Conservation (phyloP, 2,113 vertebrate species). For the Willisornis vidua region DNA sequence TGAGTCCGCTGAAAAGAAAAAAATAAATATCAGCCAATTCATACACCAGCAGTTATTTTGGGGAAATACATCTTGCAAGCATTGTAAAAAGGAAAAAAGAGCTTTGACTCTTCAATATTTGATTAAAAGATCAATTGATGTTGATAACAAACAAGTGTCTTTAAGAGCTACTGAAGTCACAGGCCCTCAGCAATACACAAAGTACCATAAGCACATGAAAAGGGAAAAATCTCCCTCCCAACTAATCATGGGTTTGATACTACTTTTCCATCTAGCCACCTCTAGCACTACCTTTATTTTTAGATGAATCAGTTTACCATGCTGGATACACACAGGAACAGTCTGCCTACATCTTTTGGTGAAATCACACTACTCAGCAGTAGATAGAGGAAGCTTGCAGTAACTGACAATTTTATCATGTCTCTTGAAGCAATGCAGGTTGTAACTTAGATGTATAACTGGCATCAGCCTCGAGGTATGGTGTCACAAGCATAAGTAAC, state of each 20-base stretch:
- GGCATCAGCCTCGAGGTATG: neutral
- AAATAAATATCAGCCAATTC: neutral
- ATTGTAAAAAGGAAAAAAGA: neutral
- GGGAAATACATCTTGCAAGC: neutral
- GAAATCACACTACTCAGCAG: neutral
- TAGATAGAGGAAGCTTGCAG: neutral
- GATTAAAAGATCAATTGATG: neutral
- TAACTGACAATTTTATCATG: neutral
- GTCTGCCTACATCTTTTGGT: neutral
- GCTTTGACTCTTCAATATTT: neutral
- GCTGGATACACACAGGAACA: neutral
- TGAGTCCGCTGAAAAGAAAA: slow-evolving; percentile 84
- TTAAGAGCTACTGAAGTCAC: neutral
- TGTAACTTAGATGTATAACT: neutral
- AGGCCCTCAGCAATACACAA: neutral
- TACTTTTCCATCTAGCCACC: neutral
- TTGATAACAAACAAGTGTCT: neutral
- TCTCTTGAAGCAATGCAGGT: neutral
- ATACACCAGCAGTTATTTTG: neutral
- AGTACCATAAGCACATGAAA: neutral
- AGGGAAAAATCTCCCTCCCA: neutral
- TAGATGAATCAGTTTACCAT: neutral
- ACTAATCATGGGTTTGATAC: neutral
- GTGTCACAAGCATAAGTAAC: neutral
- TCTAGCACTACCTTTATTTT: neutral